Base-by-base conservation (phyloP, 2,797 vertebrate species). In the Odontamblyopus lacepedii region DNA sequence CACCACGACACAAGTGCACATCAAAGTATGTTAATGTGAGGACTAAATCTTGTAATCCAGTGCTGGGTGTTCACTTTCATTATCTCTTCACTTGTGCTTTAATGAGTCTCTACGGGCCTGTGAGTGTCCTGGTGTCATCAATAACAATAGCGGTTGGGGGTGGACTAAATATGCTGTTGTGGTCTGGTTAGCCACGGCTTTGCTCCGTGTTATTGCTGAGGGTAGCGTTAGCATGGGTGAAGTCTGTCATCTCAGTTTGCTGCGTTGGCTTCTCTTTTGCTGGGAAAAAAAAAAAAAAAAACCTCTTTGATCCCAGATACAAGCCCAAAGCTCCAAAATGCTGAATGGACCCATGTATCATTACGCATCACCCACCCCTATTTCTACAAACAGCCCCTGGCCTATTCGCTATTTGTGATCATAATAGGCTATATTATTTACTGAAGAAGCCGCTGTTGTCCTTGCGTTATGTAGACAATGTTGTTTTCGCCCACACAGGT, bases 261-360 rank as follows among this genome's bases (percentile, higher is more conserved):
- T 81, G 89, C 78, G 80, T 88, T 75, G 73, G 84, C 83, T 75
- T 81, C 85, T 87, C 89, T 87, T 86, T 90, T 92, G 89, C 91
- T 84, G 85, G 84, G 61, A 1, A 5, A 48, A 48, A 48, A 48
- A 48, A 38, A 30, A 30, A 30, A 30, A 32, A 19, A 76, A 78
- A 82, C 83, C 78, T 57, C 85, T 92, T 91, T 92, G 87, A 92
- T 91, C 86, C 85, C 71, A 89, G 85, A 85, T 86, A 86, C 86
- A 83, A 85, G 85, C 86, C 81, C 82, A 70, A 70, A 88, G 88
- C 86, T 81, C 86, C 86, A 89, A 84, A 85, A 85, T 86, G 88
- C 91, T 91, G 87, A 90, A 89, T 90, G 81, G 85, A 85, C 89
- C 80, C 85, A 82, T 89, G 89, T 86, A 89, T 85, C 84, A 78